These are phyloP conservation scores for Oreotrochilus melanogaster DNA, from an alignment of 2,113 vertebrate genomes.

Conservation along the genomic window DNA sequence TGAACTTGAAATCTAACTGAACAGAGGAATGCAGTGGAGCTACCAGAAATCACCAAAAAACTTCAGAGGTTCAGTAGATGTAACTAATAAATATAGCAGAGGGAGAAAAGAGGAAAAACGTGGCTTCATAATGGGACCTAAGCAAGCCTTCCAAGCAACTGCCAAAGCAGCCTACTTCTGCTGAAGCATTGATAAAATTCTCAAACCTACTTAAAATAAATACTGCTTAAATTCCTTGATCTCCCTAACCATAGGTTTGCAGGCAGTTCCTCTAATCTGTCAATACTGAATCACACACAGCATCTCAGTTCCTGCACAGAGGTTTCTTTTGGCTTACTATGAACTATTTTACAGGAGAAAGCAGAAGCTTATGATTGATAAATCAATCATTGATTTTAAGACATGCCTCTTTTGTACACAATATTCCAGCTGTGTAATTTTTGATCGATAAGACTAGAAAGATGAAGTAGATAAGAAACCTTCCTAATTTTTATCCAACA, in stretches of 20 bases:
- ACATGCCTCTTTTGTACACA: not conserved
- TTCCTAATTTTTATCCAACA: slow-evolving; percentile 6
- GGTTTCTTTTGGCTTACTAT: not conserved
- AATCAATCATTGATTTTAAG: not conserved
- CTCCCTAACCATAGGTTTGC: not conserved
- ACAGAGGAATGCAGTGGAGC: not conserved
- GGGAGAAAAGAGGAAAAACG: not conserved
- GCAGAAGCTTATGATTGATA: too few relatives aligned
- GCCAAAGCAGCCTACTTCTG: not conserved
- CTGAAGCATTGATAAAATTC: not conserved
- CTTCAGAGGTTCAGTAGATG: not conserved
- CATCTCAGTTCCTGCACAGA: not conserved
- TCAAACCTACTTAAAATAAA: not conserved
- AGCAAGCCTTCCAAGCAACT: not conserved
- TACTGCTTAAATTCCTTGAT: not conserved
- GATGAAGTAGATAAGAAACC: slow-evolving; percentile 20
- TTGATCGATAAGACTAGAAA: not conserved
- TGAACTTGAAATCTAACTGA: not conserved
- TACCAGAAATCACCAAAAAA: not conserved
- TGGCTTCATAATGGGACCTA: not conserved
- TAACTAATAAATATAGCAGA: not conserved
- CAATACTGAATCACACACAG: not conserved
- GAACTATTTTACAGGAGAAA: not conserved
- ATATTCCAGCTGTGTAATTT: not conserved
- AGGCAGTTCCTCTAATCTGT: not conserved